Evolutionary conservation across 2,888 invertebrate species (phyloP).

Genomic region (Torymus auratus): DNA sequence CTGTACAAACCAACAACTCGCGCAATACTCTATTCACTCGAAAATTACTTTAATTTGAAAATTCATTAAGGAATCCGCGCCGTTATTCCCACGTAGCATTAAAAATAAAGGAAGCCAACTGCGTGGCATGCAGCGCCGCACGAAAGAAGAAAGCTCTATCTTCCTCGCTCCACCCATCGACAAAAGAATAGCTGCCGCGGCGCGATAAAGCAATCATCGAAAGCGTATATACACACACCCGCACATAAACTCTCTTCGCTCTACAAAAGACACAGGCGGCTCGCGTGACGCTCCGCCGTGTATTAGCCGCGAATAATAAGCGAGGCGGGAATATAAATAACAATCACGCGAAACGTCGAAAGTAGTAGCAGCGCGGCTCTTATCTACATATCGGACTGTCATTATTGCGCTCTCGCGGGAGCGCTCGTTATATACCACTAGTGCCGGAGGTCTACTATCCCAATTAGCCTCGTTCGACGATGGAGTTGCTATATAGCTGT

Average conservation of each 20-base stretch:
- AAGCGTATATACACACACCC: background rate
- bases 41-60: too few species aligned
- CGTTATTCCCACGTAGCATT: conserved; percentile 1
- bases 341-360: background rate
- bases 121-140: too few species aligned
- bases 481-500: too few species aligned
- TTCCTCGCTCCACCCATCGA: too few species aligned
- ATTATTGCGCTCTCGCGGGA: conserved; percentile 48
- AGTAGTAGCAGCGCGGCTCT: background rate
- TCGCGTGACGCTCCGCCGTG: too few species aligned
- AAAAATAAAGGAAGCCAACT: background rate
- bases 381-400: conserved; percentile 12
- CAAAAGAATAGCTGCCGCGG: conserved; percentile 8
- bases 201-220: conserved; percentile 51
- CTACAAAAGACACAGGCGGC: too few species aligned
- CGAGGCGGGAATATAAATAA: conserved; percentile 20
- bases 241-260: too few species aligned
- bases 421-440: conserved; percentile 53
- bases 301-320: conserved; percentile 6
- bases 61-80: background rate
- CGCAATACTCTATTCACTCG: too few species aligned
- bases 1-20: too few species aligned
- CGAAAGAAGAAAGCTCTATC: background rate
- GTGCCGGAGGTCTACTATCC: conserved; percentile 31
- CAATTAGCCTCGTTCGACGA: conserved; percentile 65